A percentile compares a stretch with the other conserved stretches of the same genome.
These are phyloP conservation scores for Cephalopterus ornatus DNA, from an alignment of 2,113 vertebrate species.

Conservation along the genomic window DNA sequence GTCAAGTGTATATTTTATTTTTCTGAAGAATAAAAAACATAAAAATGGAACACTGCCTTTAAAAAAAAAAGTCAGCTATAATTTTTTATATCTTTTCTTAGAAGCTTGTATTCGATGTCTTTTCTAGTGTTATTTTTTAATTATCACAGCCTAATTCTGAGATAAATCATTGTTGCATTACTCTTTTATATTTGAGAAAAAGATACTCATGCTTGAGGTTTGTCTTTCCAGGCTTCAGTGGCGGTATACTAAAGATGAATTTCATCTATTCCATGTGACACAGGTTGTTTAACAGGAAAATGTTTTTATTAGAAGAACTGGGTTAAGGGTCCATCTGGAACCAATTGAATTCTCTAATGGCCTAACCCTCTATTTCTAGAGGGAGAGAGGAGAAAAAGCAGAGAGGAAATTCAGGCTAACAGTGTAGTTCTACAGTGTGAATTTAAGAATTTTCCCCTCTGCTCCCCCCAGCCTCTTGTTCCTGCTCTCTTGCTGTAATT, in stretches of 20 bases:
- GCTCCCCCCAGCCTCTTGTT: not conserved
- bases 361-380: constrained; percentile 47
- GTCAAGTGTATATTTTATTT: not conserved
- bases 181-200: not conserved
- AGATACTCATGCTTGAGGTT: not conserved
- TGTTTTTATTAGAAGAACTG: constrained; percentile 57
- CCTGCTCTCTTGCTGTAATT: not conserved
- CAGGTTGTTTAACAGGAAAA: constrained; percentile 60
- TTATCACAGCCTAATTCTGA: not conserved
- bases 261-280: constrained; percentile 44
- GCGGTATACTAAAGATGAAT: not conserved
- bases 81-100: not conserved
- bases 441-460: constrained; percentile 21
- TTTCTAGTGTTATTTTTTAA: not conserved
- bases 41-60: not conserved
- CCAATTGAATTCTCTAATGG: constrained; percentile 55
- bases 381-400: constrained; percentile 16
- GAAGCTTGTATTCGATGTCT: not conserved
- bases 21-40: not conserved
- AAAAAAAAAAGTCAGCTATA: not conserved
- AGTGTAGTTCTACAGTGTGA: not conserved
- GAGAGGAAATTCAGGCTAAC: constrained; percentile 29
- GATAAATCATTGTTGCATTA: not conserved
- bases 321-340: constrained; percentile 56
- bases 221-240: constrained; percentile 19